phyloP scores from a whole-genome alignment of 2,113 vertebrate species.

The Nannospalax galili region DNA sequence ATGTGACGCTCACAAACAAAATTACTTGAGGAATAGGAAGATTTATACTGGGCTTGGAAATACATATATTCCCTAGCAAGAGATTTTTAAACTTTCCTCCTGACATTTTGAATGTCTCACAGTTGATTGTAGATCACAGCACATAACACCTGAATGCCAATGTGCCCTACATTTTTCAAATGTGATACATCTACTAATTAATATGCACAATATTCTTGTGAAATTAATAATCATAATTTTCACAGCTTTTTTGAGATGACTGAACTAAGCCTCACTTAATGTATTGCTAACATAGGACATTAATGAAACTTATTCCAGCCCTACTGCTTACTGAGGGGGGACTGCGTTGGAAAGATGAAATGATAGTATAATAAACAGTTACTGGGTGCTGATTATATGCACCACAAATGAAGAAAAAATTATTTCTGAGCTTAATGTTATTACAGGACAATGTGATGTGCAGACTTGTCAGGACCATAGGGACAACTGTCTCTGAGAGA shows the following conservation, averaged over 20 bases:
- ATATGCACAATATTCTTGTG: constrained; percentile 19
- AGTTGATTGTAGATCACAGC: not conserved
- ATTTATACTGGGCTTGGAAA: not conserved
- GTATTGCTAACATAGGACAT: not conserved
- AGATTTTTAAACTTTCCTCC: constrained; percentile 7
- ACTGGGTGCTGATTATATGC: not conserved
- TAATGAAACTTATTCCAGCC: not conserved
- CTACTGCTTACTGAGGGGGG: not conserved
- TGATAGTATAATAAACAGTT: not conserved
- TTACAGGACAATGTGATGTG: not conserved
- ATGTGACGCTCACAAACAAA: constrained; percentile 17
- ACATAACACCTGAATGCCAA: constrained; percentile 14
- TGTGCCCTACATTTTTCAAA: constrained; percentile 39
- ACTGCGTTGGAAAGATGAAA: not conserved
- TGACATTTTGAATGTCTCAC: constrained; percentile 47
- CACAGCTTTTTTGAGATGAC: not conserved
- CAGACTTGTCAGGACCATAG: not conserved
- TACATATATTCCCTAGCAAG: not conserved
- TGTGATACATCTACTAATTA: constrained; percentile 37
- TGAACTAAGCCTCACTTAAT: not conserved
- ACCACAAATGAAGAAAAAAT: not conserved
- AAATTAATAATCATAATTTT: constrained; percentile 62
- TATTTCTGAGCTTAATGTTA: not conserved
- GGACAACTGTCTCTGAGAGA: not conserved
- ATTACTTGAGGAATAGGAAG: constrained; percentile 36